Percentiles rank a stretch among this genome's conserved stretches.
These are phyloP conservation scores for Lacanobia oleracea DNA, from an alignment of 2,888 invertebrate species.

Conservation along the genomic window DNA sequence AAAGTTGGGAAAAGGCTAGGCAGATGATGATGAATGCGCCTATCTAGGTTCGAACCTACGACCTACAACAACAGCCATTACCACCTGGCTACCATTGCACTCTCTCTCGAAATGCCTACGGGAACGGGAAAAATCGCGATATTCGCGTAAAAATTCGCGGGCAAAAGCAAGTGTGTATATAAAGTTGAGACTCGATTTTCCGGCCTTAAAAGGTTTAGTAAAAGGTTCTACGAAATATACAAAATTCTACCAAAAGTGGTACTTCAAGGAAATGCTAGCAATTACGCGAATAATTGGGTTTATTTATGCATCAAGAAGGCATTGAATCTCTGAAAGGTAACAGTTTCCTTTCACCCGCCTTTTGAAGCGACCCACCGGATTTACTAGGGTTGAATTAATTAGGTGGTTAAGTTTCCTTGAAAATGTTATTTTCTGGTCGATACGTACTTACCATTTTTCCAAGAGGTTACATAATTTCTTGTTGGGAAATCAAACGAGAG, in stretches of 20 bases:
- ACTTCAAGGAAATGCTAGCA: constrained; percentile 15
- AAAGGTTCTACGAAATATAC: constrained; percentile 13
- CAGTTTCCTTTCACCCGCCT: constrained; percentile 39
- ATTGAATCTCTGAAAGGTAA: constrained; percentile 48
- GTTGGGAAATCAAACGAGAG: background rate
- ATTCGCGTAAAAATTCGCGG: too few species aligned
- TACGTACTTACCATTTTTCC: background rate
- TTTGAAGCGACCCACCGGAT: constrained; percentile 22
- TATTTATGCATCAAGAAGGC: constrained; percentile 43
- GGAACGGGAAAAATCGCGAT: too few species aligned
- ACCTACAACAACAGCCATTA: too few species aligned
- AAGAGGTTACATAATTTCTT: background rate
- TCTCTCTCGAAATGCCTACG: too few species aligned
- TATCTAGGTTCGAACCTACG: too few species aligned
- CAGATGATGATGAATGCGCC: too few species aligned
- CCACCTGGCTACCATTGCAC: too few species aligned
- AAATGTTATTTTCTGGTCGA: constrained; percentile 12
- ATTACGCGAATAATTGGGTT: constrained; percentile 47
- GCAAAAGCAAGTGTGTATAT: too few species aligned
- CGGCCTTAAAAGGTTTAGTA: background rate
- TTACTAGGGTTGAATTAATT: constrained; percentile 45
- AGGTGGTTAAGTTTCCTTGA: constrained; percentile 4
- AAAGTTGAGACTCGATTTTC: too few species aligned
- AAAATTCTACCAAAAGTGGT: constrained; percentile 14
- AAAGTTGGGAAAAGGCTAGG: too few species aligned